Base-by-base conservation (phyloP, 2,888 invertebrate genomes). In the Adelphocoris suturalis region DNA sequence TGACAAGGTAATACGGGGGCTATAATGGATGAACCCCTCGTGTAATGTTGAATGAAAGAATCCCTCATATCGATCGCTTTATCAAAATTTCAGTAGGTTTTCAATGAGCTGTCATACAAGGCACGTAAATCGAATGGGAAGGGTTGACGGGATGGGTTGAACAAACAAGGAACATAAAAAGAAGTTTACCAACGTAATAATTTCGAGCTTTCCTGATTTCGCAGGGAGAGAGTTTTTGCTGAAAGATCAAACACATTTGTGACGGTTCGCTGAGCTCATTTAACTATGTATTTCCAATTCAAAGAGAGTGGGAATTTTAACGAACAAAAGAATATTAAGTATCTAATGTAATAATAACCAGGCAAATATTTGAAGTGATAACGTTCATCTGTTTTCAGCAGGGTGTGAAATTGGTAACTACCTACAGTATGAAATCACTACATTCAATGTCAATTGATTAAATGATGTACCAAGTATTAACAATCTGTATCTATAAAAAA, bases 1-100 rank as follows among this genome's bases (percentile, higher is more conserved):
- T 88, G 88, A 88, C 80, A 88, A 88, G 88, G 88, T 78, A 88
- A 88, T 76, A 19, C 78, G 37, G 48, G 55, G 27, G 86, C 37
- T 48, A 75, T 86, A 86, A 86, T 86, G 86, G 86, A 86, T 75
- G 76, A 46, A 75, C 46, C 68, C 86, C 76, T 68, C 61, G 3
- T 37, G 86, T 68, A 86, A 75, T 75, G 86, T 75, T 86, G 86
- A 68, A 86, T 76, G 86, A 75, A 86, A 46, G 75, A 86, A n/a
- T 23, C 57, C 61, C 46, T 37, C 28, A 46, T 52, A 57, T 85
- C 85, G 61, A 85, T 85, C 85, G 85, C 85, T 85, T 85, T 61
- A 85, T 85, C 57, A 85, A 61, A 85, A 85, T 85, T 85, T 85
- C 85, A 85, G 55, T 57, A 28, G 85, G 28, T 57, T 57, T 28